phyloP scores from a whole-genome alignment of 2,888 invertebrate species.

The Linnaemya vulpina region DNA sequence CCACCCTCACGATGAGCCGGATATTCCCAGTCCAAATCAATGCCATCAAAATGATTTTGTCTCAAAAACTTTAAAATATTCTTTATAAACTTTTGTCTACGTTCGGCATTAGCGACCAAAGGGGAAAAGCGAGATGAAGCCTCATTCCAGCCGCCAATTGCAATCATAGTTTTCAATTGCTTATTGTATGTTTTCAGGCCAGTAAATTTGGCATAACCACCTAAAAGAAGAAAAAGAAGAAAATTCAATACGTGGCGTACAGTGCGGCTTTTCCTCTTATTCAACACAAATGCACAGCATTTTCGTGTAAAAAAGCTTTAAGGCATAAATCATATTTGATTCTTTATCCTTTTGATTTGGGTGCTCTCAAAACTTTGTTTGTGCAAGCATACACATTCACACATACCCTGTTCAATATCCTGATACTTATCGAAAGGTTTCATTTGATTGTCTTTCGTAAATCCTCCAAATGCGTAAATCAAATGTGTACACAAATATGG shows the following conservation, averaged over 20 bases:
- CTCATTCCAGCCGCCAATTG: slow-evolving; percentile 97
- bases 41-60: slow-evolving; percentile 95
- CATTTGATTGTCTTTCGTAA: slow-evolving; percentile 94
- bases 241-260: slow-evolving; percentile 27
- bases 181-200: slow-evolving; percentile 97
- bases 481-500: slow-evolving; percentile 97
- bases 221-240: slow-evolving; percentile 84
- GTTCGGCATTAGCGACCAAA: slow-evolving; percentile 91
- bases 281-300: slow-evolving; percentile 10
- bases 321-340: slow-evolving; percentile 60
- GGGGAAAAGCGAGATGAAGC: slow-evolving; percentile 93
- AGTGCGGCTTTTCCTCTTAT: neutral
- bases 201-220: slow-evolving; percentile 96
- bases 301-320: slow-evolving; percentile 33
- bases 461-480: slow-evolving; percentile 95
- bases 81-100: slow-evolving; percentile 91
- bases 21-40: slow-evolving; percentile 94
- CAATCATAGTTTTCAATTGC: slow-evolving; percentile 93
- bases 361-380: slow-evolving; percentile 27
- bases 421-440: slow-evolving; percentile 97
- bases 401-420: slow-evolving; percentile 95
- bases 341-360: slow-evolving; percentile 45
- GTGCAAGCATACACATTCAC: neutral
- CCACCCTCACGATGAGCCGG: slow-evolving; percentile 85
- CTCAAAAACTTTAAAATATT: slow-evolving; percentile 93